Conservation (phyloP, 2,888 invertebrate genomes). For the Conomelus anceps region DNA sequence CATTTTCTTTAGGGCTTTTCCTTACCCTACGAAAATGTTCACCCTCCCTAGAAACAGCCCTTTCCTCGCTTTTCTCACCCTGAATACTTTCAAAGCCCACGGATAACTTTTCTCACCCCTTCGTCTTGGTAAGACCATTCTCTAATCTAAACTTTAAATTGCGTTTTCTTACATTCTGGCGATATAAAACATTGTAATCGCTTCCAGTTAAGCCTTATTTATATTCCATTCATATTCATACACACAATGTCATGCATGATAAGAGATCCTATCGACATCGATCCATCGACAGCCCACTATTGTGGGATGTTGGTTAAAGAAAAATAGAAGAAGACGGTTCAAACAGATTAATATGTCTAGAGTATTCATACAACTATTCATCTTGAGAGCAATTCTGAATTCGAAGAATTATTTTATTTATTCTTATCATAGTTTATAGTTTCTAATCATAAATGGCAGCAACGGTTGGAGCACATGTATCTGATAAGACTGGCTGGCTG, state of each 20-base stretch:
- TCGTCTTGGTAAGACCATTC: neutral
- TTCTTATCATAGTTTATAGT: too few species aligned
- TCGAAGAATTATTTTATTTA: too few species aligned
- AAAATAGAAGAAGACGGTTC: too few species aligned
- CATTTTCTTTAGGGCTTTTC: constrained; percentile 5
- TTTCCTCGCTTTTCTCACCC: neutral
- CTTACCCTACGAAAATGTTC: neutral
- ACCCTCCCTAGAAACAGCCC: neutral
- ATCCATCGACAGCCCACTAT: too few species aligned
- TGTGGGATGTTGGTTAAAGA: too few species aligned
- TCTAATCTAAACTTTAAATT: neutral
- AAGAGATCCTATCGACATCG: neutral
- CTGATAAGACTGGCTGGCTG: too few species aligned
- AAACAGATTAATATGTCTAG: too few species aligned
- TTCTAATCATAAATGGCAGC: too few species aligned
- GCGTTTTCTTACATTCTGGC: neutral
- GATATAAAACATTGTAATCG: neutral
- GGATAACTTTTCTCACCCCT: neutral
- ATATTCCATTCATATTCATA: neutral
- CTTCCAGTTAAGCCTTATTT: neutral
- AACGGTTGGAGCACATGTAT: too few species aligned
- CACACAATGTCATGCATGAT: neutral
- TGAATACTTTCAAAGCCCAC: neutral
- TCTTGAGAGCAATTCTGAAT: too few species aligned
- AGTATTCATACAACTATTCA: too few species aligned